These are phyloP conservation scores for Sialis fuliginosa DNA, from an alignment of 2,888 invertebrate genomes.

Conservation along the genomic window DNA sequence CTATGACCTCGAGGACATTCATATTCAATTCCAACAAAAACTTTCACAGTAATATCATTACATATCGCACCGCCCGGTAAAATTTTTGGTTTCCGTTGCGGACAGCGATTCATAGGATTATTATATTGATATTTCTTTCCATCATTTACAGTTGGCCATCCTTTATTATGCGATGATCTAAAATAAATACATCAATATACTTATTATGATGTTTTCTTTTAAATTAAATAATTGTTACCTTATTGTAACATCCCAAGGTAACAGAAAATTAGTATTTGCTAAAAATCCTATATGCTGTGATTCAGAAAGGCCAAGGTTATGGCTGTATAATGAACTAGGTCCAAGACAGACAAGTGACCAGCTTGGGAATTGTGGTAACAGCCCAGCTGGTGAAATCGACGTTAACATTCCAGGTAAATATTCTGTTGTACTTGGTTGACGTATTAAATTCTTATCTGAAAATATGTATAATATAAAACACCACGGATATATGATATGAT, in stretches of 20 bases:
- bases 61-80: conserved; percentile 19
- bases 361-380: conserved; percentile 74
- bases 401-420: conserved; percentile 87
- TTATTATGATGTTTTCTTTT: background rate
- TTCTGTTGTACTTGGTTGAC: conserved; percentile 71
- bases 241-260: conserved; percentile 86
- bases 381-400: conserved; percentile 49
- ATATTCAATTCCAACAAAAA: conserved; percentile 91
- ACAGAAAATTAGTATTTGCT: conserved; percentile 71
- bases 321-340: conserved; percentile 77
- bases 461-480: background rate
- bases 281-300: conserved; percentile 76
- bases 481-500: conserved; percentile 2
- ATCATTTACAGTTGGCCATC: conserved; percentile 6
- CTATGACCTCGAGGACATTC: conserved; percentile 96
- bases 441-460: conserved; percentile 36
- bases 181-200: background rate
- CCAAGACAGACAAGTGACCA: conserved; percentile 87
- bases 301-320: conserved; percentile 70
- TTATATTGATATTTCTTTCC: conserved; percentile 4
- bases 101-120: background rate
- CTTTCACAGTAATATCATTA: conserved; percentile 59
- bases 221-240: conserved; percentile 1
- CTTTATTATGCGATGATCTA: conserved; percentile 6
- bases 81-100: conserved; percentile 4